Conservation (phyloP, 2,113 vertebrate species). For the Dicaeum eximium region DNA sequence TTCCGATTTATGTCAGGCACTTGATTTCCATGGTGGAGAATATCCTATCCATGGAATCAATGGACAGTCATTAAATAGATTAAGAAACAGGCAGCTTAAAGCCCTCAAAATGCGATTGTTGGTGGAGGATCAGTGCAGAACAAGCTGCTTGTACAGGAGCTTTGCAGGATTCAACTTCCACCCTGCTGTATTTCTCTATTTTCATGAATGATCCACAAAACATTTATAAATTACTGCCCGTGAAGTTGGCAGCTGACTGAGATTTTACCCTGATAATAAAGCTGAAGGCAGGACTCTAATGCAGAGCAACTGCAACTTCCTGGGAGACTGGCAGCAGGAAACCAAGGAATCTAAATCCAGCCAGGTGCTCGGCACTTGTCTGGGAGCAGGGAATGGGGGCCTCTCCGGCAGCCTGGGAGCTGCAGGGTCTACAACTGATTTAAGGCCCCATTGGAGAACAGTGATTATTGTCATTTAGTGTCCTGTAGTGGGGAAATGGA, state of each 20-base stretch:
- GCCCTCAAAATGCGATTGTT: neutral
- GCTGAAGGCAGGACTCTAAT: neutral
- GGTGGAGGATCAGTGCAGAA: neutral
- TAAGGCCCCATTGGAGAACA: neutral
- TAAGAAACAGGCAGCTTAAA: slow-evolving; percentile 23
- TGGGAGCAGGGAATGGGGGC: neutral
- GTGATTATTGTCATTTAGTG: neutral
- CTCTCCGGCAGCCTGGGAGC: neutral
- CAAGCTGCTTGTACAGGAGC: neutral
- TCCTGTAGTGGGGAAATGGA: neutral
- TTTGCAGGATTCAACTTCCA: neutral
- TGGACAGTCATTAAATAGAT: slow-evolving; percentile 32
- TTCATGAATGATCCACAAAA: neutral
- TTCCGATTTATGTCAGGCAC: neutral
- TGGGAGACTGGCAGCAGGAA: neutral
- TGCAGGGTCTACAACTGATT: neutral
- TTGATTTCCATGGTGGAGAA: neutral
- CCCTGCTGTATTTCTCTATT: neutral
- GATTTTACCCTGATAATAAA: neutral
- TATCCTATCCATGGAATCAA: neutral
- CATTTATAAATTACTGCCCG: neutral
- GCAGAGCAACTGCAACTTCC: neutral
- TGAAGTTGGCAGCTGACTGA: neutral
- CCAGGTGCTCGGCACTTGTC: neutral
- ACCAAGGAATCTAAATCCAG: neutral